Conservation (phyloP, 2,113 vertebrate genomes). For the Tragelaphus imberbis region DNA sequence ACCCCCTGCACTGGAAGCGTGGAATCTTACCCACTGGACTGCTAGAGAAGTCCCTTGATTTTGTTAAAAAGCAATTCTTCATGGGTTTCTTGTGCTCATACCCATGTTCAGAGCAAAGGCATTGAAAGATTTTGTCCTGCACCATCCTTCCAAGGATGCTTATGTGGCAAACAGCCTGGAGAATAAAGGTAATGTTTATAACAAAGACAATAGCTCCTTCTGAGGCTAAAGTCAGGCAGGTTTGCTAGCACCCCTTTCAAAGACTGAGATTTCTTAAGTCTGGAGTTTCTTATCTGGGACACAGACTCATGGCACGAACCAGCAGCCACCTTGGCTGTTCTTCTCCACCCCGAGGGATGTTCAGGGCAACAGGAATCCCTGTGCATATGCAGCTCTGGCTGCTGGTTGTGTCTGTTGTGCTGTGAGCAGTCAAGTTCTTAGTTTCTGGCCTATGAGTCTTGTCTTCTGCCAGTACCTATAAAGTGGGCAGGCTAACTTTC, state of each 20-base stretch:
- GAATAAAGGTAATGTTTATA: not conserved
- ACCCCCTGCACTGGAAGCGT: not conserved
- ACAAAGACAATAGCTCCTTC: not conserved
- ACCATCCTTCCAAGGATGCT: not conserved
- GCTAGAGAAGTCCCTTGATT: not conserved
- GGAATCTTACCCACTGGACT: not conserved
- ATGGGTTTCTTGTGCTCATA: not conserved
- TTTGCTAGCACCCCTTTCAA: not conserved
- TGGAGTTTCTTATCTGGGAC: not conserved
- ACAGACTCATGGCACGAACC: not conserved
- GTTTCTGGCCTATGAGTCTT: not conserved
- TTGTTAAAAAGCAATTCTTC: not conserved
- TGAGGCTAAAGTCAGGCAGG: not conserved
- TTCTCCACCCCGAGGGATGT: not conserved
- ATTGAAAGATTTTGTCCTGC: not conserved
- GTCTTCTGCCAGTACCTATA: not conserved
- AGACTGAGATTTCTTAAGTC: not conserved
- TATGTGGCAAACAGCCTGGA: not conserved
- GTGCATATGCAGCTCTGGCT: not conserved
- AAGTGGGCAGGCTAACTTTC: not conserved
- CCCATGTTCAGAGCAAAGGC: not conserved
- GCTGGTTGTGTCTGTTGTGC: not conserved
- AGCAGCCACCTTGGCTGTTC: not conserved
- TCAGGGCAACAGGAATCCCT: not conserved
- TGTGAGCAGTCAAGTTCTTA: not conserved